Evolutionary conservation across 2,888 invertebrate species (phyloP), one percentile per base, ranked within the genome.

Genomic region (Lasioglossum figueresi): DNA sequence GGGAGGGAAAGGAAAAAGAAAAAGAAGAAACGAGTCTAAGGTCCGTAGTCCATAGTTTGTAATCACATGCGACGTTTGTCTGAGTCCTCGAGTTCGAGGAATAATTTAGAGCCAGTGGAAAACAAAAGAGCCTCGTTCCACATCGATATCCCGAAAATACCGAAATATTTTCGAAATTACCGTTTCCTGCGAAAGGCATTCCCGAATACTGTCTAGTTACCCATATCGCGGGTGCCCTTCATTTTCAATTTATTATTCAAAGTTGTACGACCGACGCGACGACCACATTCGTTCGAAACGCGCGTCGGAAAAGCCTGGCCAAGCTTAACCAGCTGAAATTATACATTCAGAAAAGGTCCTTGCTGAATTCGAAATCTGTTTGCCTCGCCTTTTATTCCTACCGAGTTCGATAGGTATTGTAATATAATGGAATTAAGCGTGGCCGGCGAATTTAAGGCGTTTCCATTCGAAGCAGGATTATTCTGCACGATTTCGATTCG

Each of bases 21-120:
- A 52, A 10, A 19, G 34, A 45, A 40, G 45, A 80, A 73, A 72
- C 83, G 84, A 89, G 85, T 88, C 87, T 87, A 85, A 87, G 88
- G 86, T 85, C 79, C 70, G 52, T 52, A n/a, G 86, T 84, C 77
- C 66, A 6, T 52, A 52, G 88, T 77, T 86, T 88, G 88, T 90
- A 89, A 91, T 92, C 89, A 91, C 87, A 89, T 90, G 88, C 77
- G 71, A 52, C 70, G 70, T 45, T 86, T 89, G 89, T 86, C 89
- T 87, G 88, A 86, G 85, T 80, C 79, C 76, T 80, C 80, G 85
- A 88, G 84, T 89, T 89, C 88, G 87, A 66, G 84, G 88, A 88
- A 91, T 90, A 91, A 91, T 90, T 90, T 86, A 87, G 83, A 84
- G 74, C 34, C 34, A 31, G 19, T 3, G 79, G 52, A n/a, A n/a